Percentiles rank a stretch among this genome's conserved stretches.
phyloP scores from a whole-genome alignment of 1,140 invertebrate species.

The Heterodera schachtii region DNA sequence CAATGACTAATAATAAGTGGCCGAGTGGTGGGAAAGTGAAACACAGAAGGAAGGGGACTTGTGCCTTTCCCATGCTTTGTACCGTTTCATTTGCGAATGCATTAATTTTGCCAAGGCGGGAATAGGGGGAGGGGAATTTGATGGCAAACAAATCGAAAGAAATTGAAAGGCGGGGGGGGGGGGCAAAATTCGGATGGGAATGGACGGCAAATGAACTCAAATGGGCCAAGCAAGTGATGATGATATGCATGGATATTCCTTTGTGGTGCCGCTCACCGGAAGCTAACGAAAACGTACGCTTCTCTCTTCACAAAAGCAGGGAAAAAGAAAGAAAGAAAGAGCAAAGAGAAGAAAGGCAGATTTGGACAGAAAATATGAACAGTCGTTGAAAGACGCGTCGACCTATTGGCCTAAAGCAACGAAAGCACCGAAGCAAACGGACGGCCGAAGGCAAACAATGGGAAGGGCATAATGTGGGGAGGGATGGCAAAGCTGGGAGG shows the following conservation, averaged over 20 bases:
- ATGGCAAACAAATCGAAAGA: neutral
- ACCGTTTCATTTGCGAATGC: neutral
- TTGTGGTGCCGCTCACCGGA: neutral
- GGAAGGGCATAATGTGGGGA: neutral
- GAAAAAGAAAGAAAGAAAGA: too few species aligned
- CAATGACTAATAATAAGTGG: neutral
- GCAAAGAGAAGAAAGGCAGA: too few species aligned
- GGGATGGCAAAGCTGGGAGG: neutral
- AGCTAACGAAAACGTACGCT: neutral
- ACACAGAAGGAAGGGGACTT: neutral
- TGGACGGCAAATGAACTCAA: neutral
- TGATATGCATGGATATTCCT: neutral
- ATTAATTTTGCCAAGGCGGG: neutral
- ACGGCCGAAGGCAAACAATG: neutral
- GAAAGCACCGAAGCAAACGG: neutral
- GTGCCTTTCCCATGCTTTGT: neutral
- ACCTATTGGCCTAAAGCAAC: neutral
- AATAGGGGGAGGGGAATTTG: neutral
- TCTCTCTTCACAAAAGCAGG: too few species aligned
- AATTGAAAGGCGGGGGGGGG: neutral
- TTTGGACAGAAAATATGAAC: neutral
- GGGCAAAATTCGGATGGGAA: neutral
- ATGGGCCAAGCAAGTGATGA: neutral
- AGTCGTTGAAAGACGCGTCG: neutral
- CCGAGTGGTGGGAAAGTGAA: neutral